Base-by-base conservation (phyloP, 2,888 invertebrate species). In the Noctua pronuba region DNA sequence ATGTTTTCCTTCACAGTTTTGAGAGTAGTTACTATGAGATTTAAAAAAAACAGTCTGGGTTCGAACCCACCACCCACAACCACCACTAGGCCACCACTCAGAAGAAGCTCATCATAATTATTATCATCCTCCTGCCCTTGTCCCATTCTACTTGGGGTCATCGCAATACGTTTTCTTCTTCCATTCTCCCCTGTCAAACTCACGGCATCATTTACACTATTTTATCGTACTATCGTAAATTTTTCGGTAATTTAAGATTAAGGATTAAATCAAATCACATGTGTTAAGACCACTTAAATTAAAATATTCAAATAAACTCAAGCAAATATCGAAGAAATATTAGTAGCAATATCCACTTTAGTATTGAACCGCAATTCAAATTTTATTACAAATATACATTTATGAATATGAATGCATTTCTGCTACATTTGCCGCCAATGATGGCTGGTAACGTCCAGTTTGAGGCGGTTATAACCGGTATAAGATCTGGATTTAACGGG, bases 381-480 rank as follows among this genome's bases (percentile, higher is more conserved):
- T 73, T 79, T 86, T 82, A 86, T 79, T 75, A 77, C 77, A 70
- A 77, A 82, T 44, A 77, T 69, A 60, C 60, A 24, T 62, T 62
- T 52, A 76, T 49, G 24, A 52, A 71, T 81, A 79, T 77, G 72
- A 86, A 88, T 85, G 80, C 74, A 74, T 88, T 88, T 83, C 83
- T 82, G 83, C 80, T 82, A 86, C 87, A 86, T 86, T 88, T 82
- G 31, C 73, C 72, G 13, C 75, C 52, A 80, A 83, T 72, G 13
- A 83, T 72, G 13, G 44, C 80, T 38, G 71, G 4, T 46, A 35
- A n/a, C 70, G 73, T 66, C 67, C 81, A 73, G 76, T 84, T 78
- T 69, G 70, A 38, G 67, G 65, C 78, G 68, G 83, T 74, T 82
- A 78, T 75, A 83, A 73, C 86, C n/a, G 21, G 83, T 60, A 64